These are phyloP conservation scores for Holacanthus passer DNA, from an alignment of 2,113 vertebrate species.

Conservation along the genomic window DNA sequence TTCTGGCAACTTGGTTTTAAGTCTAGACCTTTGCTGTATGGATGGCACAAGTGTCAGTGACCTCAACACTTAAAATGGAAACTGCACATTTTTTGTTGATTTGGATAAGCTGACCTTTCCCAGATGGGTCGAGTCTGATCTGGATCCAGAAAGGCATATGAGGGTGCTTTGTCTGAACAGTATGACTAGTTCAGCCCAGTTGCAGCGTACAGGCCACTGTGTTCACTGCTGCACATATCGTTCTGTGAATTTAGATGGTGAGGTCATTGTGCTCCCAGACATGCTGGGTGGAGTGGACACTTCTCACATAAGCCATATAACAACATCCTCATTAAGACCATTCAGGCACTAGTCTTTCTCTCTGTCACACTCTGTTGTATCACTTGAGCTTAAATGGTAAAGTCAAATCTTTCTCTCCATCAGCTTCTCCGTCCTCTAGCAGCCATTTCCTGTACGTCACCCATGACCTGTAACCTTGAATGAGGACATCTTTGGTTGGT, in stretches of 20 bases:
- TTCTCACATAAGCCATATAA: conserved; percentile 36
- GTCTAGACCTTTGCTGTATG: not conserved
- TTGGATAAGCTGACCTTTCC: not conserved
- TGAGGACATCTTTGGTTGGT: conserved; percentile 60
- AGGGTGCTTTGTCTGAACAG: not conserved
- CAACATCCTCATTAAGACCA: conserved; percentile 10
- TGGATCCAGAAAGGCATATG: not conserved
- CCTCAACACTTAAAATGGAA: not conserved
- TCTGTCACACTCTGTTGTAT: conserved; percentile 18
- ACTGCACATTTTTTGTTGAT: not conserved
- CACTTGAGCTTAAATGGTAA: conserved; percentile 20
- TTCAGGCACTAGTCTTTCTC: not conserved
- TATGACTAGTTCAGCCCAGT: not conserved
- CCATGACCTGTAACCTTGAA: conserved; percentile 63
- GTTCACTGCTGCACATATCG: not conserved
- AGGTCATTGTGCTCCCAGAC: conserved; percentile 44
- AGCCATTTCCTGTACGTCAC: conserved; percentile 68
- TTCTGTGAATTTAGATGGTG: conserved; percentile 18
- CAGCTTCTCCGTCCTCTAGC: conserved; percentile 10
- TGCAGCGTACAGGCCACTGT: not conserved
- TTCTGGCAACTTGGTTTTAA: not conserved
- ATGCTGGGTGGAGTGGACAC: conserved; percentile 40
- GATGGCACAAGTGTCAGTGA: not conserved
- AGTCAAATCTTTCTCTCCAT: conserved; percentile 27
- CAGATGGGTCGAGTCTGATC: not conserved